Percentiles rank a stretch among this genome's conserved stretches.
These are phyloP conservation scores for Toxonevra muliebris DNA, from an alignment of 2,888 invertebrate genomes.

Conservation along the genomic window DNA sequence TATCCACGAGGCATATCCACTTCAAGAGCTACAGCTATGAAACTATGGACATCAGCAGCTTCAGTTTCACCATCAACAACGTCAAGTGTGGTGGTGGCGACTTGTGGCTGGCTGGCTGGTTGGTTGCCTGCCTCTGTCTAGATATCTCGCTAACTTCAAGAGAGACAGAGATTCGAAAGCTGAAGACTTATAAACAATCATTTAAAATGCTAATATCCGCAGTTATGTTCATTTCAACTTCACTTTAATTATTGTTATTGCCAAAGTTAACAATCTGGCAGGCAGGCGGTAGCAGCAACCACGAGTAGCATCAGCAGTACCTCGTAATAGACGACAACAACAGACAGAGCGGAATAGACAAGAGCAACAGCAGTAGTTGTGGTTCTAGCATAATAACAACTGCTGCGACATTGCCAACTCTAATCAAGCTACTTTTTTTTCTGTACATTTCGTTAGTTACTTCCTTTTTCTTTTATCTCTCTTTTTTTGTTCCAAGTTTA, in stretches of 20 bases:
- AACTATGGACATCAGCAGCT: too few relatives aligned
- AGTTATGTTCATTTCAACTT: slow-evolving; percentile 60
- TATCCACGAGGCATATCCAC: too few relatives aligned
- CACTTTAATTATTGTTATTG: slow-evolving; percentile 63
- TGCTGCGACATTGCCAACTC: slow-evolving; percentile 12
- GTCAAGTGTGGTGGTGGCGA: too few relatives aligned
- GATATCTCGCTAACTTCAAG: too few relatives aligned
- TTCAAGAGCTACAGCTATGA: too few relatives aligned
- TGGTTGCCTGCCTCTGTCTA: too few relatives aligned
- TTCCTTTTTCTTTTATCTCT: neutral
- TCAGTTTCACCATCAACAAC: too few relatives aligned
- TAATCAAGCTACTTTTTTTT: slow-evolving; percentile 8
- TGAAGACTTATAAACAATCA: slow-evolving; percentile 34
- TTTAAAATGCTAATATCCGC: slow-evolving; percentile 61
- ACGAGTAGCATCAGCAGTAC: neutral
- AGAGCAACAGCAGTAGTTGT: neutral
- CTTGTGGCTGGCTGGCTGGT: too few relatives aligned
- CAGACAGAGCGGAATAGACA: neutral
- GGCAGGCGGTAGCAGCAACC: slow-evolving; percentile 35
- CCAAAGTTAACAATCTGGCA: slow-evolving; percentile 59
- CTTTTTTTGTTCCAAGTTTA: neutral
- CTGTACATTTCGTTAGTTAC: too few relatives aligned
- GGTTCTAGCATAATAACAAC: neutral
- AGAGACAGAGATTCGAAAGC: neutral
- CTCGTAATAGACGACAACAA: neutral